Evolutionary conservation across 2,888 invertebrate genomes (phyloP).

Genomic region (Drosophila peninsularis): DNA sequence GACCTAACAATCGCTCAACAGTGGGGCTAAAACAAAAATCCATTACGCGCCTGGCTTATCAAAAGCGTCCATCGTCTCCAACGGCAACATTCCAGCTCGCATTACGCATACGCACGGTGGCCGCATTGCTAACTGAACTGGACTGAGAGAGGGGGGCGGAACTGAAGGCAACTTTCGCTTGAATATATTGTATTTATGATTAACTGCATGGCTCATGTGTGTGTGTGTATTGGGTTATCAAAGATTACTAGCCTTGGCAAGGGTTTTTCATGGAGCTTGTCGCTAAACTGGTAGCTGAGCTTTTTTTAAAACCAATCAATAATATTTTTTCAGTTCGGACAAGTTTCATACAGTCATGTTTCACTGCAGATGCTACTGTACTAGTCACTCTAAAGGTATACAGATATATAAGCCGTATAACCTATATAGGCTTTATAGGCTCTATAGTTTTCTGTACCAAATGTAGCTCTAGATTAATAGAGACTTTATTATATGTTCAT

Average conservation of each 20-base stretch:
- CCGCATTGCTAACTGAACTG: conserved; percentile 25
- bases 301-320: not conserved
- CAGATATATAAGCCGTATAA: too few relatives aligned
- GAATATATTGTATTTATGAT: conserved; percentile 61
- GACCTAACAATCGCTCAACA: conserved; percentile 17
- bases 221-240: conserved; percentile 19
- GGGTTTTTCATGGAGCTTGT: not conserved
- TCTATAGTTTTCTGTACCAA: too few relatives aligned
- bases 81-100: conserved; percentile 29
- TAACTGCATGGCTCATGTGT: conserved; percentile 38
- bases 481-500: too few relatives aligned
- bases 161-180: conserved; percentile 41
- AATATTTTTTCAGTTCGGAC: not conserved
- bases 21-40: conserved; percentile 48
- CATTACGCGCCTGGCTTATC: conserved; percentile 72
- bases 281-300: not conserved
- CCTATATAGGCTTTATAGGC: too few relatives aligned
- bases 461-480: too few relatives aligned
- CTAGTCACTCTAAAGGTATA: not conserved
- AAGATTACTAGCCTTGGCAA: conserved; percentile 23
- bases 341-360: not conserved
- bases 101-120: conserved; percentile 74
- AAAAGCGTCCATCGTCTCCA: conserved; percentile 58
- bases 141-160: conserved; percentile 19
- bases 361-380: not conserved